Percentiles rank a stretch among this genome's conserved stretches.
Evolutionary conservation across 1,140 invertebrate species (phyloP).

Genomic region (Aplysia californica): DNA sequence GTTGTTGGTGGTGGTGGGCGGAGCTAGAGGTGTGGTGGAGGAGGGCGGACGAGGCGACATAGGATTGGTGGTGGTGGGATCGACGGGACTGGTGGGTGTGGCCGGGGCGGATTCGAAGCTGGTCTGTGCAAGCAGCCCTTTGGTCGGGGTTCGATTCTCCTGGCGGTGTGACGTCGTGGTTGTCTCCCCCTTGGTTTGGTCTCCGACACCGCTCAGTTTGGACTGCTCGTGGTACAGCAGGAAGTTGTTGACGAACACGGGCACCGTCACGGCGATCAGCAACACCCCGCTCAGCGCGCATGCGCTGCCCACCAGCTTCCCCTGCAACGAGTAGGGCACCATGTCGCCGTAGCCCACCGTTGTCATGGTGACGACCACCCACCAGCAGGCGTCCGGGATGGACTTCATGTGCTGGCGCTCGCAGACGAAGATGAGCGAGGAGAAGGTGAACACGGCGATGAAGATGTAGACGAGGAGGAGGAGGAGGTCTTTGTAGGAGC

Average conservation of each 20-base stretch:
- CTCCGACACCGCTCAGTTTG: too few relatives aligned
- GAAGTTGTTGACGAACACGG: conserved; percentile 42
- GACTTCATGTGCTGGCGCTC: conserved; percentile 73
- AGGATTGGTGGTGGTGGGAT: too few relatives aligned
- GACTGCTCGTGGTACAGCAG: conserved; percentile 34
- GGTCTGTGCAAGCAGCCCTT: too few relatives aligned
- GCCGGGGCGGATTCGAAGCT: too few relatives aligned
- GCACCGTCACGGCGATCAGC: conserved; percentile 37
- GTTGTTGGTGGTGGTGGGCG: too few relatives aligned
- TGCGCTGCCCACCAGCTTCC: conserved; percentile 43
- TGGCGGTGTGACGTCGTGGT: too few relatives aligned
- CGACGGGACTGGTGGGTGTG: too few relatives aligned
- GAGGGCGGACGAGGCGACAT: too few relatives aligned
- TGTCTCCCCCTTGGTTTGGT: too few relatives aligned
- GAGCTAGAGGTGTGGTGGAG: too few relatives aligned
- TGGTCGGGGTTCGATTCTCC: too few relatives aligned
- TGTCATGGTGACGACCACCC: conserved; percentile 89
- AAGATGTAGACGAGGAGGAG: conserved; percentile 46
- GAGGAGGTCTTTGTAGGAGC: conserved; percentile 43
- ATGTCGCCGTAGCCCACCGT: conserved; percentile 99
- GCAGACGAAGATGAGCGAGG: conserved; percentile 44
- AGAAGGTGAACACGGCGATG: conserved; percentile 46
- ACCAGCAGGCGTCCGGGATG: conserved; percentile 96
- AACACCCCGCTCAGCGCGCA: conserved; percentile 38
- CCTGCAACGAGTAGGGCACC: conserved; percentile 41